Evolutionary conservation across 1,140 invertebrate species (phyloP).

Genomic region (Tyrophagus putrescentiae): DNA sequence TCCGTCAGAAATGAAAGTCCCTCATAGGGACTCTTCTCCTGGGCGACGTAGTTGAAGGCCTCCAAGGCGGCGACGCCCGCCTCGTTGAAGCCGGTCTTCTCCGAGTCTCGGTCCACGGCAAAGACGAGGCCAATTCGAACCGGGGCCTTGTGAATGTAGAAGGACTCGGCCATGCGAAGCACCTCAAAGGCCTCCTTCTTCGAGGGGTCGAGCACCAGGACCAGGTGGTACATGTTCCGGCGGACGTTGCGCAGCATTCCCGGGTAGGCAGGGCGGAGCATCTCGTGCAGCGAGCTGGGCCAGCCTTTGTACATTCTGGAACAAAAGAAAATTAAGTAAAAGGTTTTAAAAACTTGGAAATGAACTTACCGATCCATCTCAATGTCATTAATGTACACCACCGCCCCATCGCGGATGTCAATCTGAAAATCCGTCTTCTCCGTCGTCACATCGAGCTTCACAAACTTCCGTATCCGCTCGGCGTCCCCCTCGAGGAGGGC

Average conservation of each 20-base stretch:
- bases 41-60: slow-evolving; percentile 77
- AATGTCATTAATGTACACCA: slow-evolving; percentile 84
- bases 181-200: slow-evolving; percentile 51
- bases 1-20: slow-evolving; percentile 68
- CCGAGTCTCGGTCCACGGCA: slow-evolving; percentile 46
- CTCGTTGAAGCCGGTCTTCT: slow-evolving; percentile 47
- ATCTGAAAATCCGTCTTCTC: slow-evolving; percentile 51
- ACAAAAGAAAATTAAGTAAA: too few relatives aligned
- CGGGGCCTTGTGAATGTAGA: slow-evolving; percentile 69
- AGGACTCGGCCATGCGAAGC: slow-evolving; percentile 73
- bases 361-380: slow-evolving; percentile 71
- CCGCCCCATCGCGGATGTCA: slow-evolving; percentile 76
- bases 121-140: slow-evolving; percentile 77
- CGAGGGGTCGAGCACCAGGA: slow-evolving; percentile 73
- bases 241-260: slow-evolving; percentile 86
- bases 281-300: slow-evolving; percentile 69
- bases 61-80: slow-evolving; percentile 69
- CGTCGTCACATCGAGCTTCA: slow-evolving; percentile 57
- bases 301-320: slow-evolving; percentile 61
- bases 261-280: slow-evolving; percentile 85
- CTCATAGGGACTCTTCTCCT: slow-evolving; percentile 51
- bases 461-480: slow-evolving; percentile 37
- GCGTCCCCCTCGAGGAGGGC: slow-evolving; percentile 38
- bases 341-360: too few relatives aligned
- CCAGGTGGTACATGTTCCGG: slow-evolving; percentile 86